Evolutionary conservation across 2,888 invertebrate species (phyloP).

Genomic region (Sthenelais limicola): DNA sequence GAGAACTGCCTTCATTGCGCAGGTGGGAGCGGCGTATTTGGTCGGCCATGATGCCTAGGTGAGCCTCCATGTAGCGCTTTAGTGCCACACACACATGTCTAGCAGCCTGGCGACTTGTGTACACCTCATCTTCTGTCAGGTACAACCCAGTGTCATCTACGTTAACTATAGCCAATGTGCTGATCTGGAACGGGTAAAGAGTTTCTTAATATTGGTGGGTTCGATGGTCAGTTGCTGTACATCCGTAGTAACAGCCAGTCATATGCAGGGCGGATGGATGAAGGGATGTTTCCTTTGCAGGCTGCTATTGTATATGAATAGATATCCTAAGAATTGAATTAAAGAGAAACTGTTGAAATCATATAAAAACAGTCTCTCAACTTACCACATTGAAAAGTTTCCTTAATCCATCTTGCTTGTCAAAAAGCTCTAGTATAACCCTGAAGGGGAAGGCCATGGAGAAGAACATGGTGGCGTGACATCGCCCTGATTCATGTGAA

Average conservation of each 20-base stretch:
- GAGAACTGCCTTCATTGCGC: conserved; percentile 74
- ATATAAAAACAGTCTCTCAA: conserved; percentile 47
- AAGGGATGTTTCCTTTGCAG: too few relatives aligned
- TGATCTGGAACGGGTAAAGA: conserved; percentile 75
- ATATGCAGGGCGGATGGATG: too few relatives aligned
- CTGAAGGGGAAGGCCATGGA: conserved; percentile 94
- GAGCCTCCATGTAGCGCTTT: conserved; percentile 92
- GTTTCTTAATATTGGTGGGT: not conserved
- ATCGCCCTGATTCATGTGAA: conserved; percentile 96
- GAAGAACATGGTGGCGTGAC: conserved; percentile 99
- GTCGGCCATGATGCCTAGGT: conserved; percentile 85
- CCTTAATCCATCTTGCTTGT: conserved; percentile 92
- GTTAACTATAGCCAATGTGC: conserved; percentile 89
- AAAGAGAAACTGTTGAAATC: too few relatives aligned
- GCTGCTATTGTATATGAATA: too few relatives aligned
- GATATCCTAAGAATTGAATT: too few relatives aligned
- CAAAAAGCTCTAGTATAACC: conserved; percentile 94
- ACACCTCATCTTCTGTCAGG: conserved; percentile 88
- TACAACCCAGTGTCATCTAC: conserved; percentile 76
- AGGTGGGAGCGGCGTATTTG: conserved; percentile 74
- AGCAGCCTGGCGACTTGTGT: conserved; percentile 90
- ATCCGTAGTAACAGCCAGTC: too few relatives aligned
- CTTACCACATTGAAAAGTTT: conserved; percentile 92
- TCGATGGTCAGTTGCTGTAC: too few relatives aligned
- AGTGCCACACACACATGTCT: conserved; percentile 92